These are phyloP conservation scores for Mnemiopsis leidyi DNA, from an alignment of 37 sponge, comb jelly and placozoan genomes.

Conservation along the genomic window DNA sequence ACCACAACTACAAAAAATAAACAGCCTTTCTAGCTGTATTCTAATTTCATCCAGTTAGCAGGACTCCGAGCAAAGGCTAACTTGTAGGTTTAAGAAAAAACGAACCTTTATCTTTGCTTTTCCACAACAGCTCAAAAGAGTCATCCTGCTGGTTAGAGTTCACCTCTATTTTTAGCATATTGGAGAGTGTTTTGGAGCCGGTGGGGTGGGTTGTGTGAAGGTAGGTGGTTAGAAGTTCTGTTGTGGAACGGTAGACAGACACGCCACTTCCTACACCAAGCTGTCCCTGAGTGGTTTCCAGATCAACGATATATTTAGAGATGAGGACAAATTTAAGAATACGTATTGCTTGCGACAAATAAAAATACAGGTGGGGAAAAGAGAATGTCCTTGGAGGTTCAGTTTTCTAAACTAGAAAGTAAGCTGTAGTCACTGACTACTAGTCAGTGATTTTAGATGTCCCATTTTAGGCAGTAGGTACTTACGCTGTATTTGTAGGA, in stretches of 20 bases:
- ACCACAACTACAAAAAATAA: no score
- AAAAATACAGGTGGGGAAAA: no score
- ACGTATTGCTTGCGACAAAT: no score
- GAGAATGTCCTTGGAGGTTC: no score
- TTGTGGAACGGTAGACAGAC: not conserved
- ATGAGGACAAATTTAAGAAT: no score
- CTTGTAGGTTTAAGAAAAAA: no score
- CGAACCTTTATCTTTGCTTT: slow-evolving; percentile 1
- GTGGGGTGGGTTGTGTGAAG: not conserved
- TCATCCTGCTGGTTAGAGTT: not conserved
- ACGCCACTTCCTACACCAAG: not conserved
- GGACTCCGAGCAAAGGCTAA: no score
- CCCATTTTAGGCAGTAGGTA: not conserved
- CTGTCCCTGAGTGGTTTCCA: not conserved
- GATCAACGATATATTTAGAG: no score
- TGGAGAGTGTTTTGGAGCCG: slow-evolving; percentile 12
- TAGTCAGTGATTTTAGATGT: not conserved
- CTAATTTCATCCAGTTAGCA: no score
- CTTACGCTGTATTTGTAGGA: slow-evolving; percentile 43
- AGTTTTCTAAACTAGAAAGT: no score
- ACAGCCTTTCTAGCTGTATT: no score
- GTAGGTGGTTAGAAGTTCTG: not conserved
- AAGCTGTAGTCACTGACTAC: not conserved
- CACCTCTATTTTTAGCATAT: not conserved
- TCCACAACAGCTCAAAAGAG: not conserved